Evolutionary conservation across 2,113 vertebrate species (phyloP), one percentile per base, ranked within the genome.

Genomic region (Halichoerus grypus): DNA sequence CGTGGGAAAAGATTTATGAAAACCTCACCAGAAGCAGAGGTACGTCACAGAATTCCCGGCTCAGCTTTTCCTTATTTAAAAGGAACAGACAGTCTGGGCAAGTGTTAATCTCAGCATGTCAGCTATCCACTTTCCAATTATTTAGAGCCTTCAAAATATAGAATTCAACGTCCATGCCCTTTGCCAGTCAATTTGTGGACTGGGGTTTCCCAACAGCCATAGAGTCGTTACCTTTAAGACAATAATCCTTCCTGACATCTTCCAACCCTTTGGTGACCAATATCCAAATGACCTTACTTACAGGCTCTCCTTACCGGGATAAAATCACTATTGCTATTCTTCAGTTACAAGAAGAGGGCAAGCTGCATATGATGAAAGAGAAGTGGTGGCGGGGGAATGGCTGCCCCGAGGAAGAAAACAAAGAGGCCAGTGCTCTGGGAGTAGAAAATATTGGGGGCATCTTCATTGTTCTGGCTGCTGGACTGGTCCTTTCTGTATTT

Each of bases 391-490:
- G 99, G 61, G 99, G 99, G 3, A 99, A 99, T 0, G 99, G 99
- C 77, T 99, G 99, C 95, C 99, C 99, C 0, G 99, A 99, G 98
- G 99, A 99, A 97, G 99, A 99, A 97, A 99, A 99, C 98, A 99
- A 99, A 94, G 99, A 99, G 97, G 99, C 99, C 98, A 99, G 99
- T 11, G 99, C 99, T 76, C 98, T 99, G 0, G 99, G 99, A 0
- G 99, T 99, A 96, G 99, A 99, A 98, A 99, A 99, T 97, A 99
- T 99, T n/a, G 99, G 99, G 0, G 99, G 99, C 53, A 99, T 99
- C 98, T 99, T 99, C 97, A 99, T 99, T 89, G 99, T 99, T 71
- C 99, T 99, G 33, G 99, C 99, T 1, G 99, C 99, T 0, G 99
- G 99, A 97, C 99, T 99, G 9, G 99, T 99, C 94, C 99, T 99